Evolutionary conservation across 1,140 invertebrate genomes (phyloP).

Genomic region (Cherax destructor): DNA sequence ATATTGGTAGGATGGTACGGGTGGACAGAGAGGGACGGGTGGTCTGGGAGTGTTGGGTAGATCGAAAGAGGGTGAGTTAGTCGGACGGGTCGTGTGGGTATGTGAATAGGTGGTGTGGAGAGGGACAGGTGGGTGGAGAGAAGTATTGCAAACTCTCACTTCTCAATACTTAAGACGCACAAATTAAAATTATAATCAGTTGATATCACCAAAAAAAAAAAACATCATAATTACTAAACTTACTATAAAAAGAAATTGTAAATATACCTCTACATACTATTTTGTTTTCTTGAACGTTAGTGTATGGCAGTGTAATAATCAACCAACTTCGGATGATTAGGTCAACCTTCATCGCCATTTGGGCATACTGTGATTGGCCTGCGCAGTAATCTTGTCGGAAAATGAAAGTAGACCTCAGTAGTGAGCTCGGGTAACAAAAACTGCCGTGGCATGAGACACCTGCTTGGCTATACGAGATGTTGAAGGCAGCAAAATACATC

Average conservation of each 20-base stretch:
- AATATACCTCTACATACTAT: too few species aligned
- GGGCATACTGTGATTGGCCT: not conserved
- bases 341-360: not conserved
- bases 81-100: not conserved
- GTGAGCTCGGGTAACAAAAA: not conserved
- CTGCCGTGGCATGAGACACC: not conserved
- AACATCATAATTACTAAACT: too few species aligned
- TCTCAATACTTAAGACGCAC: not conserved
- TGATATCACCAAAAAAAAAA: too few species aligned
- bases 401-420: conserved; percentile 9
- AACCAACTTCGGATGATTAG: too few species aligned
- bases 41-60: not conserved
- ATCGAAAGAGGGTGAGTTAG: not conserved
- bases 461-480: not conserved
- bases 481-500: not conserved
- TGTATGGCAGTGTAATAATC: too few species aligned
- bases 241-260: too few species aligned
- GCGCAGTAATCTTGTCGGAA: not conserved
- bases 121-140: not conserved
- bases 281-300: too few species aligned
- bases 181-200: too few species aligned
- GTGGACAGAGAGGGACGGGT: too few species aligned
- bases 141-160: not conserved
- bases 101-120: not conserved
- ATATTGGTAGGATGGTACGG: too few species aligned